Evolutionary conservation across 2,113 vertebrate genomes (phyloP), one percentile per base, ranked within the genome.

Genomic region (Rhabdomys dilectus): DNA sequence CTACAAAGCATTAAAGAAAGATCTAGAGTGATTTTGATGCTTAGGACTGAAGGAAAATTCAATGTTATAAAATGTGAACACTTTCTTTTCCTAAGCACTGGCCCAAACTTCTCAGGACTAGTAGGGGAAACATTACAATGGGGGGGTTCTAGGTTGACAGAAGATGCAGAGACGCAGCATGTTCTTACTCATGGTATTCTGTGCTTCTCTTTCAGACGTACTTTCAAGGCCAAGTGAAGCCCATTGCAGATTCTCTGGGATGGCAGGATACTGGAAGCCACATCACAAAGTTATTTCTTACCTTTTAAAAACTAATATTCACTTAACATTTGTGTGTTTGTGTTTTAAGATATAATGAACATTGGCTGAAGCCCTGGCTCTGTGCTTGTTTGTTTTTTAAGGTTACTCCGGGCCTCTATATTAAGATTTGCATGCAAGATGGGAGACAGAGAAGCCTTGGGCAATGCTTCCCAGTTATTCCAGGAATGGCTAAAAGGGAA

Each of bases 381-480:
- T 94, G 62, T 95, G 75, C 31, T 84, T 7, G 58, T 76, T n/a
- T 73, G 82, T 60, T 94, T 97, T 94, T 88, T 64, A 96, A 99
- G 99, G 98, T 98, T 99, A 77, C 99, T 99, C 89, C 99, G 99
- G 81, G 97, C 99, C 84, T 99, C 98, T 0, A 98, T 99, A 82
- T 97, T 99, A 92, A 98, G 98, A 56, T 98, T 99, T 2, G 98
- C 99, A 0, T 99, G 99, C 97, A 98, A 99, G 96, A 99, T 99
- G 99, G 95, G 42, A 60, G 99, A 99, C 34, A 0, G 0, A 21
- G 98, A 98, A 0, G 98, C 98, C 91, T 98, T 99, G 81, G 11
- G 24, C 2, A 97, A 96, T 0, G 99, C 99, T 36, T 99, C 99
- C 73, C 0, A 3, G 0, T 95, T 98, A 82, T 99, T 99, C 78